phyloP scores from a whole-genome alignment of 2,888 invertebrate species.

The Cephonodes hylas region DNA sequence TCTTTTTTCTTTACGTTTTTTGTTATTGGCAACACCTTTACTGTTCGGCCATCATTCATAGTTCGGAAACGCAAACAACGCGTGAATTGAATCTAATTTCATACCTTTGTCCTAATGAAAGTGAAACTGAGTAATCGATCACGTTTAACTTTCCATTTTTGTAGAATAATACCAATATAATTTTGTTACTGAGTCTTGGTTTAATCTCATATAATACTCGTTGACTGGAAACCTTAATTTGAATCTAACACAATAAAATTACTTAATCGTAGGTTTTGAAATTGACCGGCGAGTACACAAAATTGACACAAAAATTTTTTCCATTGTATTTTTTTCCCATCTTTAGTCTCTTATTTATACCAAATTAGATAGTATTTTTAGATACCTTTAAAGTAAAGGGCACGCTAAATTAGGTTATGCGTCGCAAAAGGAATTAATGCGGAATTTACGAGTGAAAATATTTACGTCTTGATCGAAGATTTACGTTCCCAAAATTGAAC shows the following conservation, averaged over 20 bases:
- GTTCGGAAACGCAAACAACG: conserved; percentile 21
- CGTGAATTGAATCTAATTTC: conserved; percentile 35
- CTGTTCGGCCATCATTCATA: background rate
- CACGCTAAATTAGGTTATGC: too few species aligned
- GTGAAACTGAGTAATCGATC: conserved; percentile 71
- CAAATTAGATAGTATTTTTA: too few species aligned
- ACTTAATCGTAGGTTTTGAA: background rate
- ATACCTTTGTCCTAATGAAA: conserved; percentile 50
- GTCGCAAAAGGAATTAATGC: too few species aligned
- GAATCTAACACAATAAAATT: background rate
- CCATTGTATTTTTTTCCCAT: background rate
- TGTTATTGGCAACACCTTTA: background rate
- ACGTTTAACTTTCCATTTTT: conserved; percentile 69
- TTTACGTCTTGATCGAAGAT: too few species aligned
- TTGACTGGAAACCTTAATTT: background rate
- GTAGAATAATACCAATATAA: conserved; percentile 16
- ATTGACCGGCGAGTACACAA: background rate
- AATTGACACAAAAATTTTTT: background rate
- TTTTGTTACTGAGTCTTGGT: background rate
- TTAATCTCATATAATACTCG: background rate
- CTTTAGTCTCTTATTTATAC: too few species aligned
- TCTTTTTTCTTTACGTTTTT: background rate
- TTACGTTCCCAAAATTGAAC: too few species aligned
- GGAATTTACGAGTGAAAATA: too few species aligned
- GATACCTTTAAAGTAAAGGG: too few species aligned